Base-by-base conservation (phyloP, 2,888 invertebrate species). In the Pachliopta kotzebuea region DNA sequence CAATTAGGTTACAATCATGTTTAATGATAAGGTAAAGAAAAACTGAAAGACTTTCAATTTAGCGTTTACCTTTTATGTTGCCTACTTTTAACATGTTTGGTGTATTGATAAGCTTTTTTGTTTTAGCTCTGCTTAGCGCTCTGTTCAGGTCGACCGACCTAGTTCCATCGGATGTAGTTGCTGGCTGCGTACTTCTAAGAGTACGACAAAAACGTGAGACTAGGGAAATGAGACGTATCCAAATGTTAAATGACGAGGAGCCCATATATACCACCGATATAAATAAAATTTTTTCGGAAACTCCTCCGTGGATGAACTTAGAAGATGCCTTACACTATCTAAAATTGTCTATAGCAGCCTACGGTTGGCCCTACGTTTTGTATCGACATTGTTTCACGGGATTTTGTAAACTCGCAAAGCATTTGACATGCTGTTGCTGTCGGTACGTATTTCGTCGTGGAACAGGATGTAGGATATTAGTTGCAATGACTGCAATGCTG, bases 351-450 rank as follows among this genome's bases (percentile, higher is more conserved):
- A 94, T 96, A 80, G 96, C 96, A 7, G 95, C 96, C 9, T 98
- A 98, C 79, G 97, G 98, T 0, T 98, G 97, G 97, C 95, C 97
- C 0, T 95, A 96, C 75, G 96, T 96, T 67, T 86, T 97, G 76
- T 96, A 96, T 79, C 92, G 94, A 42, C 94, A 96, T 78, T 94
- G 95, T 68, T 94, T 94, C 68, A 95, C 95, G 0, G 96, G 96
- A 3, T 92, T 95, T 70, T 96, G 95, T 84, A 94, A 94, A 71
- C 85, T 97, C 63, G 92, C 95, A 37, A 90, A 92, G 9, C 93
- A 94, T 76, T 88, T 95, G 73, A 94, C 94, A 6, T 96, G 96
- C 78, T 96, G 96, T 77, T 96, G 96, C 78, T 94, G 94, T 74
- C 89, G 94, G 94, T 94, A 76, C 85, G 86, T 67, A 62, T 49